A percentile compares a stretch with the other conserved stretches of the same genome.
Evolutionary conservation across 1,140 invertebrate species (phyloP).

Genomic region (fruit fly (Drosophila melanogaster)): Release_6_plus_ISO1_MT NT_037436.4:2176501-2177000

Average conservation of each 20-base stretch:
- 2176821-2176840: constrained; percentile 47
- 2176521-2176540: constrained; percentile 16
- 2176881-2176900: constrained; percentile 13
- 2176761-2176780: constrained; percentile 1
- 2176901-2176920: constrained; percentile 6
- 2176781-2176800: constrained; percentile 3
- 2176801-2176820: constrained; percentile 50
- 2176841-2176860: constrained; percentile 30
- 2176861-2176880: constrained; percentile 8
- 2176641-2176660: constrained; percentile 35
- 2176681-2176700: constrained; percentile 18
- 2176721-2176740: constrained; percentile 58
- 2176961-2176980: too few species aligned
- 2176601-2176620: constrained; percentile 23
- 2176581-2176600: constrained; percentile 43
- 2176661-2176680: constrained; percentile 8
- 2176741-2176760: constrained; percentile 47
- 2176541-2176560: constrained; percentile 67
- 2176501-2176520: background rate
- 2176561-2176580: constrained; percentile 71
- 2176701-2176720: constrained; percentile 63
- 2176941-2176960: too few species aligned
- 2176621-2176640: constrained; percentile 47
- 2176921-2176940: constrained; percentile 24
- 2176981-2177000: background rate